A percentile compares a stretch with the other conserved stretches of the same genome.
Conservation (phyloP, 2,888 invertebrate species). For the Stenichneumon culpator region DNA sequence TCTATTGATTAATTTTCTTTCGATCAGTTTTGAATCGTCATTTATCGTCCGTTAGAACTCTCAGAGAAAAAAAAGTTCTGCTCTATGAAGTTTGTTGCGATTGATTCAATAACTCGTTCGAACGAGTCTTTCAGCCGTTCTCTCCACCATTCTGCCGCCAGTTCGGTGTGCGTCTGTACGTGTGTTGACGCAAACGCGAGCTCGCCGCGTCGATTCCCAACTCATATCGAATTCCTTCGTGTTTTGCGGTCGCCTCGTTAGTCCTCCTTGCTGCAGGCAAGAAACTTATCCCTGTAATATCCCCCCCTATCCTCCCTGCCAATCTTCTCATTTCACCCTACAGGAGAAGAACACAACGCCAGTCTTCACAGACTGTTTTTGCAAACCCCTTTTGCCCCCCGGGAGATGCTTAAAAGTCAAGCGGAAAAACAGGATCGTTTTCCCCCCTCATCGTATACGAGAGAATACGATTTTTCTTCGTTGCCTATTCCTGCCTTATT, state of each 20-base stretch:
- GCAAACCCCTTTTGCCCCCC: constrained; percentile 19
- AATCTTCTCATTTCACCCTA: constrained; percentile 25
- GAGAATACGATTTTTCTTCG: constrained; percentile 35
- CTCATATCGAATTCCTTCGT: constrained; percentile 66
- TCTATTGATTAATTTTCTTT: not conserved
- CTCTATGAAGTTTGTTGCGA: constrained; percentile 12
- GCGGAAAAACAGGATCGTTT: constrained; percentile 31
- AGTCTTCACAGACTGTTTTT: constrained; percentile 13
- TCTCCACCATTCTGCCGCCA: not conserved
- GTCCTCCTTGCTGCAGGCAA: constrained; percentile 58
- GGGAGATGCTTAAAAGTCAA: constrained; percentile 39
- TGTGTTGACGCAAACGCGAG: constrained; percentile 22
- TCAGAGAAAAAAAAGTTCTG: not conserved
- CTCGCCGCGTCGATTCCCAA: constrained; percentile 49
- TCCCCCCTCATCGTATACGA: not conserved
- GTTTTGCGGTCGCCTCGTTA: constrained; percentile 64
- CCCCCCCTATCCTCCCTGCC: not conserved
- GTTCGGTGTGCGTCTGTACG: not conserved
- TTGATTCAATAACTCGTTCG: constrained; percentile 33
- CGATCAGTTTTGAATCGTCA: not conserved
- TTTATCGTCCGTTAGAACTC: constrained; percentile 7
- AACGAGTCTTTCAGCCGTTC: constrained; percentile 18
- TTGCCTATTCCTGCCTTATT: not conserved
- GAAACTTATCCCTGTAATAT: constrained; percentile 61
- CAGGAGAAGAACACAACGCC: constrained; percentile 30